phyloP scores from a whole-genome alignment of 2,797 vertebrate genomes.

The Pristis pectinata region DNA sequence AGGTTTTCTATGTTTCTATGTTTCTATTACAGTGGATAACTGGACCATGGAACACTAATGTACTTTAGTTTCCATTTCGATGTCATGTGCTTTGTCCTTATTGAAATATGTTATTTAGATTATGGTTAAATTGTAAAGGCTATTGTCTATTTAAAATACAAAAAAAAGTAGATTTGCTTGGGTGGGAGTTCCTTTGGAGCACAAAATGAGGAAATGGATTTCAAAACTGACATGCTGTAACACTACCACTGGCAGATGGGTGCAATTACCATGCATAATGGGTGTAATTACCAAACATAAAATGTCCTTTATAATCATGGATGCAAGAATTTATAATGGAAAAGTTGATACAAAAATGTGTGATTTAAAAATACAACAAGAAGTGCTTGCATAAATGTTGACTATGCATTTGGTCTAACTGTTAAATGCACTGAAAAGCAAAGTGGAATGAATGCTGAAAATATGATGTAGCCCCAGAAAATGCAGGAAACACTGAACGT shows the following conservation, averaged over 20 bases:
- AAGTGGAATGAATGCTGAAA: too few relatives aligned
- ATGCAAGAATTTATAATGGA: neutral
- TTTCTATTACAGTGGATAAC: neutral
- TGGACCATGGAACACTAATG: neutral
- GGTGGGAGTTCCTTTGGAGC: neutral
- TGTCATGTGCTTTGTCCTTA: neutral
- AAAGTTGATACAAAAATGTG: neutral
- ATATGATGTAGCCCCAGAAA: too few relatives aligned
- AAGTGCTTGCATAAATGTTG: neutral
- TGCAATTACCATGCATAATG: neutral
- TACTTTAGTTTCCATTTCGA: neutral
- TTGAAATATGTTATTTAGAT: neutral
- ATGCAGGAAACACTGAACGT: too few relatives aligned
- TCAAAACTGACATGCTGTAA: neutral
- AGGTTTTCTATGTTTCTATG: too few relatives aligned
- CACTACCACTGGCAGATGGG: neutral
- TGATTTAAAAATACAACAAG: neutral
- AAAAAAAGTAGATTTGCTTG: neutral
- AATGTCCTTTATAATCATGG: neutral
- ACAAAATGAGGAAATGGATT: neutral
- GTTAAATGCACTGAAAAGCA: neutral
- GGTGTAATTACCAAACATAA: neutral
- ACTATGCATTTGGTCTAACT: neutral
- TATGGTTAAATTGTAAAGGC: neutral
- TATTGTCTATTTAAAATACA: neutral